Evolutionary conservation across 35 echinoderm and acorn worm species (phyloP), one percentile per base, ranked within the genome.

Genomic region (Apostichopus japonicus): DNA sequence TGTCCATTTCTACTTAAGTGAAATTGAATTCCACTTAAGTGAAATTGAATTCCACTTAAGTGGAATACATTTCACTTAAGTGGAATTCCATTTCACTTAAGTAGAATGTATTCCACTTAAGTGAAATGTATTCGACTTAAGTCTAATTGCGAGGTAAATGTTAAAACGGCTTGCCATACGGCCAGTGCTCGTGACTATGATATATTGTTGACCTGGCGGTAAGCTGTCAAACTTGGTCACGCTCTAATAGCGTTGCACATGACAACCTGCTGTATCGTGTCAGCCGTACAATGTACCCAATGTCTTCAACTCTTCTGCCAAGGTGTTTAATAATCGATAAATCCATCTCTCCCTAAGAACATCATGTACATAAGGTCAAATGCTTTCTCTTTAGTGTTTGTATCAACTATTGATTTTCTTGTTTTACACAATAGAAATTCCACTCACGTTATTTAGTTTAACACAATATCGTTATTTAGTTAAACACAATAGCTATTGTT

Each of bases 261-360:
- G 79, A 83, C 79, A 83, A 83, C 79, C 79, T 83, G 79, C 17
- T 83, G 13, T 11, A 6, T 54, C 17, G 54, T 52, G 51, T 54
- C 33, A 16, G 23, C 15, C 33, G 8, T 54, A 83, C 11, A 44
- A 44, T 54, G n/a, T 54, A 79, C 77, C 17, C 79, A 55, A 55
- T 83, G 44, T 17, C 27, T 83, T 54, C 19, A 5, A 54, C 44
- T 54, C 79, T n/a, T 16, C 52, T 55, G 16, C 4, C 19, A 15
- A n/a, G 24, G 79, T 83, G 79, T 83, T 13, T 52, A 55, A 54
- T 53, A 83, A 83, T 83, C 79, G 54, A 83, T 83, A 52, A 55
- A 55, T 19, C 63, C 19, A 67, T 11, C 11, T 17, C 63, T 15
- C 11, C 63, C 19, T 67, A 19, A 67, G 63, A 10, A 67, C 63